phyloP scores from a whole-genome alignment of 1,140 invertebrate genomes.

The Gonatopus flavifemur region DNA sequence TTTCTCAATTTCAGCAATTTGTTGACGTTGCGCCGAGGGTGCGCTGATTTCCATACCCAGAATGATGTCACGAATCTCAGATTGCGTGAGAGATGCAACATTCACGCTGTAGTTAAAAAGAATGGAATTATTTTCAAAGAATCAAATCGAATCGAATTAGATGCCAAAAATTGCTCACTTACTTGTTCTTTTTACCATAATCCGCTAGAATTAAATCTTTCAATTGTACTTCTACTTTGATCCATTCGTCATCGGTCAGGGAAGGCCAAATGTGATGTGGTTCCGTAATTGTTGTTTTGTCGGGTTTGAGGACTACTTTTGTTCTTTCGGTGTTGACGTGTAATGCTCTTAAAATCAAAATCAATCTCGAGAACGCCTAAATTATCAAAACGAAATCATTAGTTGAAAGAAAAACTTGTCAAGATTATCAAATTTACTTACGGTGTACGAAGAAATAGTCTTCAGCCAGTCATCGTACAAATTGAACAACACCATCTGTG shows the following conservation, averaged over 20 bases:
- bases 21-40: slow-evolving; percentile 96
- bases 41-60: slow-evolving; percentile 99
- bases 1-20: slow-evolving; percentile 99
- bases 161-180: too few species aligned
- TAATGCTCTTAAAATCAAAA: slow-evolving; percentile 93
- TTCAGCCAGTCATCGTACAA: slow-evolving; percentile 99
- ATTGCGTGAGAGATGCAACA: slow-evolving; percentile 97
- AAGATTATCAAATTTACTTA: slow-evolving; percentile 44
- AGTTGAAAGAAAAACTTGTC: background rate
- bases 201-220: slow-evolving; percentile 99
- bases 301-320: slow-evolving; percentile 97
- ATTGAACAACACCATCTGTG: slow-evolving; percentile 99
- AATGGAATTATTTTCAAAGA: too few species aligned
- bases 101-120: slow-evolving; percentile 74
- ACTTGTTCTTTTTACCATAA: slow-evolving; percentile 99
- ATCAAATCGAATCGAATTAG: too few species aligned
- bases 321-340: slow-evolving; percentile 99
- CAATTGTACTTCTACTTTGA: slow-evolving; percentile 96
- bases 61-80: slow-evolving; percentile 99
- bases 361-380: slow-evolving; percentile 93
- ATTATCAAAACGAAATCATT: background rate
- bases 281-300: slow-evolving; percentile 98
- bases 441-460: slow-evolving; percentile 91
- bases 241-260: slow-evolving; percentile 97
- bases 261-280: slow-evolving; percentile 99